Evolutionary conservation across 1,140 invertebrate species (phyloP).

Genomic region (Drosophila tropicalis): DNA sequence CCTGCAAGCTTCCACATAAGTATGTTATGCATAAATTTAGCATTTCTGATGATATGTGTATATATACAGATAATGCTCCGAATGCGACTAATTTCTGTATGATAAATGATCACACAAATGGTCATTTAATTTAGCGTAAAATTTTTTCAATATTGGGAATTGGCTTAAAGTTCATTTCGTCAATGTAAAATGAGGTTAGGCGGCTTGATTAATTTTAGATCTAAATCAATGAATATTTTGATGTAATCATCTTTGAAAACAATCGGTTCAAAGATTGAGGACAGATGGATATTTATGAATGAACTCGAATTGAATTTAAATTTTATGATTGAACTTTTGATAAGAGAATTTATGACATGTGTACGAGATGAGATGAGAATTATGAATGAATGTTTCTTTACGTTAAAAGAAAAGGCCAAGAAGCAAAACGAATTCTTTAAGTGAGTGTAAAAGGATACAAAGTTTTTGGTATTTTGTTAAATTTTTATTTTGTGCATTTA

Average conservation of each 20-base stretch:
- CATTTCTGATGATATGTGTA: constrained; percentile 15
- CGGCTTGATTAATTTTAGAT: no score
- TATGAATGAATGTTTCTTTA: constrained; percentile 19
- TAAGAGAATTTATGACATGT: neutral
- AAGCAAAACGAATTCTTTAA: constrained; percentile 4
- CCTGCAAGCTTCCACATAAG: constrained; percentile 10
- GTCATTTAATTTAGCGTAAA: constrained; percentile 36
- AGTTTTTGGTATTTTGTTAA: constrained; percentile 8
- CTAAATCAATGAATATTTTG: constrained; percentile 1
- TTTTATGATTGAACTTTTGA: neutral
- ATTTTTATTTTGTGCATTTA: constrained; percentile 23
- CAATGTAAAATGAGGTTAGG: constrained; percentile 15
- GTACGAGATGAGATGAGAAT: neutral
- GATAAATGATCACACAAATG: constrained; percentile 39
- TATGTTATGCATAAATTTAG: constrained; percentile 13
- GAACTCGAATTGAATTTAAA: neutral
- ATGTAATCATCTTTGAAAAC: neutral
- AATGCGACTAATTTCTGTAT: constrained; percentile 14
- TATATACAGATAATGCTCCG: constrained; percentile 15
- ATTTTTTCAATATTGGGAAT: neutral
- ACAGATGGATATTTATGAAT: neutral
- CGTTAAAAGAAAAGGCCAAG: constrained; percentile 17
- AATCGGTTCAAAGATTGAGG: constrained; percentile 12
- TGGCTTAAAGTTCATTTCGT: constrained; percentile 34
- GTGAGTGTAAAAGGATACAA: constrained; percentile 8